Conservation (phyloP, 1,140 invertebrate species). For the Muscidifurax raptorellus region DNA sequence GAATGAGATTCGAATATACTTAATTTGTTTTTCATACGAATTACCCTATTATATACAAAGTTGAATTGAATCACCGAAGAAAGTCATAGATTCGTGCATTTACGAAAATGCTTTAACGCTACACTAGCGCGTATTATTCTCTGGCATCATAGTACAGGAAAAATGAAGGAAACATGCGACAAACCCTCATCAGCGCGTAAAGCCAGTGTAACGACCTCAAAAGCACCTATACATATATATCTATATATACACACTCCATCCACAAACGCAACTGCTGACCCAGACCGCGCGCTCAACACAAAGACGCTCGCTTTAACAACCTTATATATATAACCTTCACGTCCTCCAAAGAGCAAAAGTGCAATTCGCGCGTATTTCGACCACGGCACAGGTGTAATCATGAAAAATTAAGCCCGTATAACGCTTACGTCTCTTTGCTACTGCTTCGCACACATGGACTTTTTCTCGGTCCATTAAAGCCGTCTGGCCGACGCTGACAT, state of each 20-base stretch:
- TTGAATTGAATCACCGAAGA: neutral
- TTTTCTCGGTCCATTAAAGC: conserved; percentile 29
- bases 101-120: neutral
- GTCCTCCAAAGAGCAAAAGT: neutral
- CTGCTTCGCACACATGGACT: neutral
- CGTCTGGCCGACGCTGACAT: conserved; percentile 34
- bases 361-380: neutral
- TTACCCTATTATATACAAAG: neutral
- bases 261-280: neutral
- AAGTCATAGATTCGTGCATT: neutral
- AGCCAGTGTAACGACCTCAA: conserved; percentile 27
- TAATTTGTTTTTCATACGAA: neutral
- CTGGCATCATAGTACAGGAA: neutral
- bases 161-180: no score
- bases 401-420: conserved; percentile 35
- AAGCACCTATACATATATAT: neutral
- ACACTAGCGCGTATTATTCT: neutral
- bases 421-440: neutral
- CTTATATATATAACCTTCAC: neutral
- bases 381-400: conserved; percentile 22
- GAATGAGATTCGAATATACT: no score
- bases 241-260: neutral
- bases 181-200: neutral
- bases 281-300: neutral
- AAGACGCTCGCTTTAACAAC: neutral